phyloP scores from a whole-genome alignment of 2,797 vertebrate species.

The Huso huso region DNA sequence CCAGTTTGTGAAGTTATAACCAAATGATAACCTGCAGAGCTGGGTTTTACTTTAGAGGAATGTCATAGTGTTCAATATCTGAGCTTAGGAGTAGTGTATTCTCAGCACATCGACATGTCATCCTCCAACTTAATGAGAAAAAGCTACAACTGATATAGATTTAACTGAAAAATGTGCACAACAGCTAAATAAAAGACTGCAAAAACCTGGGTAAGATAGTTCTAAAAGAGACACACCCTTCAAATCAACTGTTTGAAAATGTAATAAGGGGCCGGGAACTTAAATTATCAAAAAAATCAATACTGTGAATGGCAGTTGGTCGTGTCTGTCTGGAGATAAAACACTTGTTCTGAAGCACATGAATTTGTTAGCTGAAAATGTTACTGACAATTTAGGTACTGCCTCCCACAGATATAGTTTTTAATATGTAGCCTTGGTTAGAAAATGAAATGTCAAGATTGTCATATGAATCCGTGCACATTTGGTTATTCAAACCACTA shows the following conservation, averaged over 20 bases:
- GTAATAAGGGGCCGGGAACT: neutral
- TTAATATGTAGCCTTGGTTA: conserved; percentile 7
- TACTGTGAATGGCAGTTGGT: neutral
- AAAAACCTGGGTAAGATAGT: neutral
- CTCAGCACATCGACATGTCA: too few relatives aligned
- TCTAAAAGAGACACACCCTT: neutral
- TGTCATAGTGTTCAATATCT: too few relatives aligned
- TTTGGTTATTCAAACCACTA: conserved; percentile 6
- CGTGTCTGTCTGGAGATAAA: neutral
- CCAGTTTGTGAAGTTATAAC: too few relatives aligned
- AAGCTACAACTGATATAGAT: too few relatives aligned
- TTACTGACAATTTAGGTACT: conserved; percentile 8
- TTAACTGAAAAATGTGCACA: too few relatives aligned
- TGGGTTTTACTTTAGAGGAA: too few relatives aligned
- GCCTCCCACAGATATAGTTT: conserved; percentile 1
- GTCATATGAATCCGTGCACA: neutral
- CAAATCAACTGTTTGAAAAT: neutral
- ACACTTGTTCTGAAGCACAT: neutral
- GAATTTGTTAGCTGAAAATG: conserved; percentile 1
- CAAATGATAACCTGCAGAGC: too few relatives aligned
- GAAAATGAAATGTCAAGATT: conserved; percentile 2
- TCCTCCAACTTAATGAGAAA: too few relatives aligned
- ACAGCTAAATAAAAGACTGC: too few relatives aligned
- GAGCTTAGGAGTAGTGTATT: too few relatives aligned
- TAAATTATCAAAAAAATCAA: neutral